These are phyloP conservation scores for Sarcophaga rosellei DNA, from an alignment of 2,888 invertebrate genomes.

Conservation along the genomic window DNA sequence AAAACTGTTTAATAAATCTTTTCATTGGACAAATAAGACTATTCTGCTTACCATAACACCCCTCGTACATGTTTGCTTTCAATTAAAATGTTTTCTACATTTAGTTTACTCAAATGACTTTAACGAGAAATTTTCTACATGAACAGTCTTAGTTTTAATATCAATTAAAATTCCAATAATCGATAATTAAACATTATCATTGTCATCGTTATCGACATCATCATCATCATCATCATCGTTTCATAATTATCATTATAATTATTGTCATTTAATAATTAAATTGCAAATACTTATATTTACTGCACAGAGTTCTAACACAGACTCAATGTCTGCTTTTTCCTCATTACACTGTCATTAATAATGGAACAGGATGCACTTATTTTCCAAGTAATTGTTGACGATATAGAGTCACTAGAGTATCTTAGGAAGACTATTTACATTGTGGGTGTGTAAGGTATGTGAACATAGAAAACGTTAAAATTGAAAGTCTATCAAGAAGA, in stretches of 20 bases:
- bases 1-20: too few relatives aligned
- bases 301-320: background rate
- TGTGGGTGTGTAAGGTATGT: too few relatives aligned
- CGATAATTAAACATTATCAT: constrained; percentile 26
- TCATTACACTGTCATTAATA: background rate
- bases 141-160: constrained; percentile 19
- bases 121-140: background rate
- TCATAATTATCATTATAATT: background rate
- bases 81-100: background rate
- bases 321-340: background rate
- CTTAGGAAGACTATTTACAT: background rate
- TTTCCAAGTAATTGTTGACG: background rate
- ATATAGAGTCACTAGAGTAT: background rate
- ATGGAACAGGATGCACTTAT: background rate
- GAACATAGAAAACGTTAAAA: background rate
- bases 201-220: background rate
- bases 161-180: constrained; percentile 46
- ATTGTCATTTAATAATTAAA: background rate
- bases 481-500: background rate
- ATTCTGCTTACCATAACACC: too few relatives aligned
- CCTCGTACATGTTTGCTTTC: background rate
- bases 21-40: too few relatives aligned
- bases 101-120: background rate
- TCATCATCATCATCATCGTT: background rate
- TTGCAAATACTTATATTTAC: background rate